phyloP scores from a whole-genome alignment of 1,140 invertebrate genomes.

The Octopus bimaculoides region DNA sequence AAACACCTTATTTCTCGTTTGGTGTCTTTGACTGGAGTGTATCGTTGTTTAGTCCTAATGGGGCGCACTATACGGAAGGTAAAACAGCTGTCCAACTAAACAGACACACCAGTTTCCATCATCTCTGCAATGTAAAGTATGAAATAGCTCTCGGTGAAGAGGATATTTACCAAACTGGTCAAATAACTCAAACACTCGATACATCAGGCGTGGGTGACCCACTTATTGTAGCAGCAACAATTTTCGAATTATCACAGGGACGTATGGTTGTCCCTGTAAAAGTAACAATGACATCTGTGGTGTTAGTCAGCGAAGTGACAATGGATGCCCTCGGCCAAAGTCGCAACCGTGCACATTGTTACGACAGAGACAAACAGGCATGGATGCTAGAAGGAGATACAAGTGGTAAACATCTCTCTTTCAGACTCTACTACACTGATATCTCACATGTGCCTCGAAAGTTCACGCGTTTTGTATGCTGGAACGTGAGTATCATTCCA shows the following conservation, averaged over 20 bases:
- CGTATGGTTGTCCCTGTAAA: slow-evolving; percentile 65
- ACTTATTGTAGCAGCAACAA: slow-evolving; percentile 34
- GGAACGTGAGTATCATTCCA: slow-evolving; percentile 62
- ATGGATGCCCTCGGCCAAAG: slow-evolving; percentile 53
- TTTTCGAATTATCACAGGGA: slow-evolving; percentile 44
- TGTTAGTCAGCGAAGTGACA: slow-evolving; percentile 71
- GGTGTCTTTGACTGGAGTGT: slow-evolving; percentile 85
- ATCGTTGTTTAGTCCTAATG: slow-evolving; percentile 66
- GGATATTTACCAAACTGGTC: slow-evolving; percentile 70
- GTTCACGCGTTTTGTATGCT: slow-evolving; percentile 74
- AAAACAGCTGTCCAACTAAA: slow-evolving; percentile 65
- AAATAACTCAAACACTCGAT: slow-evolving; percentile 76
- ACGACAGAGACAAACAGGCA: slow-evolving; percentile 80
- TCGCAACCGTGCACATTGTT: slow-evolving; percentile 66
- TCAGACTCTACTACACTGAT: slow-evolving; percentile 81
- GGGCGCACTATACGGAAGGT: slow-evolving; percentile 55
- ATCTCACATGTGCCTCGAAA: slow-evolving; percentile 82
- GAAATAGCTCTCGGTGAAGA: slow-evolving; percentile 72
- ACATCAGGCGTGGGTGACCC: slow-evolving; percentile 52
- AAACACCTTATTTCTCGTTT: slow-evolving; percentile 73
- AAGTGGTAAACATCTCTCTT: slow-evolving; percentile 68
- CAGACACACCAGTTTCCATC: slow-evolving; percentile 77
- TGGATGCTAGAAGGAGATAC: slow-evolving; percentile 80
- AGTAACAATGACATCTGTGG: slow-evolving; percentile 74
- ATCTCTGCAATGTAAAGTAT: slow-evolving; percentile 74